Evolutionary conservation across 2,797 vertebrate genomes (phyloP).

Genomic region (Orientallactaga sibirica): DNA sequence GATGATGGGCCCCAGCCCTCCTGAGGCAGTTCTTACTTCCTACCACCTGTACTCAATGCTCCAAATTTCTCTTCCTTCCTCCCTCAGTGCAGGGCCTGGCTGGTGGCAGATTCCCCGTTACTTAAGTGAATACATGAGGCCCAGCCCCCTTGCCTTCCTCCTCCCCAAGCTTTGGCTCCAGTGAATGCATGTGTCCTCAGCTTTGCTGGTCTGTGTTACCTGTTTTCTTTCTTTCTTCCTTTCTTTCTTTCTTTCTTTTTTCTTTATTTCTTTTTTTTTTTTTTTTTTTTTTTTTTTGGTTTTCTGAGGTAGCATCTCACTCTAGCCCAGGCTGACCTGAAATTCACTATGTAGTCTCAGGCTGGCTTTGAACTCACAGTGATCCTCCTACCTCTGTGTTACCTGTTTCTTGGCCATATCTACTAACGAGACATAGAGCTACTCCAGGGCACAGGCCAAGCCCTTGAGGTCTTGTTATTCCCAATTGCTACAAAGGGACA

Average conservation of each 20-base stretch:
- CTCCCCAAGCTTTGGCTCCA: not conserved
- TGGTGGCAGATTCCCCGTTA: not conserved
- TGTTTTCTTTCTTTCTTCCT: not conserved
- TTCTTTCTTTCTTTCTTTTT: no score
- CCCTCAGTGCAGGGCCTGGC: no score
- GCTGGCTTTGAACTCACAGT: no score
- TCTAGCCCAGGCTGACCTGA: no score
- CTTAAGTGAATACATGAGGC: not conserved
- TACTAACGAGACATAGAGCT: not conserved
- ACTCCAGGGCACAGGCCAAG: not conserved
- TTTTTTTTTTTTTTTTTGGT: no score
- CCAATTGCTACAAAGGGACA: not conserved
- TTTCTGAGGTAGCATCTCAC: no score
- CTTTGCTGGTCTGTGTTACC: not conserved
- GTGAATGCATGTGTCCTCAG: not conserved
- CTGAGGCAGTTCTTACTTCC: conserved; percentile 21
- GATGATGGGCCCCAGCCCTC: not conserved
- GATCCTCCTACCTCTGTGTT: not conserved
- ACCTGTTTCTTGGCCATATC: not conserved
- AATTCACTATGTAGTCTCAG: no score
- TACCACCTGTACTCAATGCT: not conserved
- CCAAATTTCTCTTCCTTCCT: not conserved
- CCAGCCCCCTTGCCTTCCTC: not conserved
- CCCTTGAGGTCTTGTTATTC: not conserved
- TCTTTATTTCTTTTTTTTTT: no score